Evolutionary conservation across 2,797 vertebrate species (phyloP).

Genomic region (Peromyscus nudipes): DNA sequence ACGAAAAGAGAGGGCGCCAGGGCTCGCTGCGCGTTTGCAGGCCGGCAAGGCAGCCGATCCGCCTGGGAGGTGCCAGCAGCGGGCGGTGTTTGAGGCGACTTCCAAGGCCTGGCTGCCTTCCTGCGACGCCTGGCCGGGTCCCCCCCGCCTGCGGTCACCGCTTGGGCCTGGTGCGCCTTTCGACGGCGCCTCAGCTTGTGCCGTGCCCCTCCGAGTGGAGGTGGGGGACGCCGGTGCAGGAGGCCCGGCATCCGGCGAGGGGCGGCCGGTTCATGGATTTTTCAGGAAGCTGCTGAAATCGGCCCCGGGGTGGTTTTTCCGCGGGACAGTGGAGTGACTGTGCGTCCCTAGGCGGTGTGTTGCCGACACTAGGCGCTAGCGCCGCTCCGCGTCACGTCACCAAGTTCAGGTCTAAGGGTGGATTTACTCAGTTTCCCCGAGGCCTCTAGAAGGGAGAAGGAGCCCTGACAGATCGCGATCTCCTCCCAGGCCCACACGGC

Average conservation of each 20-base stretch:
- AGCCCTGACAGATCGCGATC: neutral
- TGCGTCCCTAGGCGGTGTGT: rapidly evolving
- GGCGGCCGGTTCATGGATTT: neutral
- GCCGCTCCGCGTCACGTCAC: conserved; percentile 45
- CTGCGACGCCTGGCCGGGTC: neutral
- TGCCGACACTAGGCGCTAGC: neutral
- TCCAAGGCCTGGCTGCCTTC: neutral
- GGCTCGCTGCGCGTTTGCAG: neutral
- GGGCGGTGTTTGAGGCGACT: neutral
- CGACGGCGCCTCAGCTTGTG: neutral
- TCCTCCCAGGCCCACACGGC: neutral
- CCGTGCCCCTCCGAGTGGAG: neutral
- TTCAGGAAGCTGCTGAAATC: neutral
- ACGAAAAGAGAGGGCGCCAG: conserved; percentile 67
- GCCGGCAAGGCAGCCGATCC: neutral
- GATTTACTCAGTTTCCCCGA: neutral
- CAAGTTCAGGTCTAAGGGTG: neutral
- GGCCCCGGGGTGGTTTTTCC: neutral
- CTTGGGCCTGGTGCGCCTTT: neutral
- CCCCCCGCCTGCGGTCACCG: neutral
- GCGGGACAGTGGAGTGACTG: neutral
- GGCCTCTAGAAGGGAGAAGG: neutral
- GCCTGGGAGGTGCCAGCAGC: neutral
- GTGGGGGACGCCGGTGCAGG: neutral
- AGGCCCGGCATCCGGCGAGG: neutral